These are phyloP conservation scores for Lasius platythorax DNA, from an alignment of 2,888 invertebrate species.

Conservation along the genomic window DNA sequence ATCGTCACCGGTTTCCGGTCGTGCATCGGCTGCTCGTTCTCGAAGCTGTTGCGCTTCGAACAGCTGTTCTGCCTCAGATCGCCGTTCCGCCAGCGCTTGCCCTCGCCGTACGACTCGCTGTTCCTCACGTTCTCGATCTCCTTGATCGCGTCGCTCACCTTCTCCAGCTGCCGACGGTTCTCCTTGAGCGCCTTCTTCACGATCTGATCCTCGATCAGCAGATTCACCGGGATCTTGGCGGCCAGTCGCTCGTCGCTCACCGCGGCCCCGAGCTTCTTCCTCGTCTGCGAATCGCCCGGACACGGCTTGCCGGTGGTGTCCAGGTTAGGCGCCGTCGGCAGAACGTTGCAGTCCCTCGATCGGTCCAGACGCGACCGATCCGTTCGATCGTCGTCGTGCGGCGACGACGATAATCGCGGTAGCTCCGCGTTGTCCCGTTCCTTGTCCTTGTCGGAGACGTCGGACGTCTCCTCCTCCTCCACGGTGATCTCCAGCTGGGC, in stretches of 20 bases:
- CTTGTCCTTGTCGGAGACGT: slow-evolving; percentile 75
- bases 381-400: slow-evolving; percentile 38
- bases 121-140: slow-evolving; percentile 84
- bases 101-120: slow-evolving; percentile 78
- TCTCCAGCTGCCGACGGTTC: slow-evolving; percentile 83
- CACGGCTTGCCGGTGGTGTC: slow-evolving; percentile 74
- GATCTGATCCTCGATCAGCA: slow-evolving; percentile 84
- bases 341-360: slow-evolving; percentile 78
- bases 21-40: slow-evolving; percentile 69
- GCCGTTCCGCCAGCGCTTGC: slow-evolving; percentile 76
- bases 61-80: slow-evolving; percentile 63
- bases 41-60: slow-evolving; percentile 80
- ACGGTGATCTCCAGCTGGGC: slow-evolving; percentile 85
- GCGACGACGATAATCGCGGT: slow-evolving; percentile 55
- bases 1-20: slow-evolving; percentile 63
- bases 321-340: slow-evolving; percentile 71
- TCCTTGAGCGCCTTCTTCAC: slow-evolving; percentile 84
- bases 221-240: slow-evolving; percentile 83
- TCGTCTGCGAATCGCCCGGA: slow-evolving; percentile 62
- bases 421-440: slow-evolving; percentile 51
- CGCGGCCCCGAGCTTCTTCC: slow-evolving; percentile 36
- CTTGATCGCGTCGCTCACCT: slow-evolving; percentile 84
- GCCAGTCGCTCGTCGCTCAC: slow-evolving; percentile 52
- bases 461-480: slow-evolving; percentile 78
- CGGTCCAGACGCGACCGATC: slow-evolving; percentile 48